phyloP scores from a whole-genome alignment of 1,140 invertebrate species.

The Luehdorfia chinensis region DNA sequence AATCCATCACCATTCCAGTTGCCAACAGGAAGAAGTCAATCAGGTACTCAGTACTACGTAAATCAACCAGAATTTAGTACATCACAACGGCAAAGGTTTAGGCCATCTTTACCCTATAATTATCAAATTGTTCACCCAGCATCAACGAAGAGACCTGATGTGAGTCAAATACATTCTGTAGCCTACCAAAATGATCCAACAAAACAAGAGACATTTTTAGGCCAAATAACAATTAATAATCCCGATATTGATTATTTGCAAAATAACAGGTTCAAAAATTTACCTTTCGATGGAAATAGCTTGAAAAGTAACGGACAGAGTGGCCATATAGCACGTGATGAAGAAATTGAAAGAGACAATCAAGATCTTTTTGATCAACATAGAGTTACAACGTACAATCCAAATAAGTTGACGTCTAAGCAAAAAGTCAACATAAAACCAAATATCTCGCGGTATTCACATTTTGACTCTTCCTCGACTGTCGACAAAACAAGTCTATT shows the following conservation, averaged over 20 bases:
- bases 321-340: conserved; percentile 58
- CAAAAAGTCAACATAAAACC: conserved; percentile 55
- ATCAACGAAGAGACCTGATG: conserved; percentile 68
- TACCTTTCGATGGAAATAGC: conserved; percentile 67
- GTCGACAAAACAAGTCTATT: conserved; percentile 40
- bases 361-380: conserved; percentile 71
- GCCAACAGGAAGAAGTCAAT: conserved; percentile 68
- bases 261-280: conserved; percentile 64
- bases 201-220: conserved; percentile 78
- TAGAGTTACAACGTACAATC: conserved; percentile 72
- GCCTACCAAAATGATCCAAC: conserved; percentile 77
- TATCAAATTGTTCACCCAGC: conserved; percentile 70
- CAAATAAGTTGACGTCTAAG: conserved; percentile 50
- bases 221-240: conserved; percentile 78
- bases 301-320: conserved; percentile 65
- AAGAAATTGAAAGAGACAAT: conserved; percentile 68
- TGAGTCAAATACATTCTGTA: conserved; percentile 64
- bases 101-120: conserved; percentile 63
- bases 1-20: conserved; percentile 70
- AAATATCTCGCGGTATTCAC: conserved; percentile 46
- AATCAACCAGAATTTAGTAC: conserved; percentile 67
- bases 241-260: conserved; percentile 73
- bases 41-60: conserved; percentile 61
- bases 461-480: conserved; percentile 43
- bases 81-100: conserved; percentile 56